These are phyloP conservation scores for Allacma fusca DNA, from an alignment of 2,888 invertebrate genomes.

Conservation along the genomic window DNA sequence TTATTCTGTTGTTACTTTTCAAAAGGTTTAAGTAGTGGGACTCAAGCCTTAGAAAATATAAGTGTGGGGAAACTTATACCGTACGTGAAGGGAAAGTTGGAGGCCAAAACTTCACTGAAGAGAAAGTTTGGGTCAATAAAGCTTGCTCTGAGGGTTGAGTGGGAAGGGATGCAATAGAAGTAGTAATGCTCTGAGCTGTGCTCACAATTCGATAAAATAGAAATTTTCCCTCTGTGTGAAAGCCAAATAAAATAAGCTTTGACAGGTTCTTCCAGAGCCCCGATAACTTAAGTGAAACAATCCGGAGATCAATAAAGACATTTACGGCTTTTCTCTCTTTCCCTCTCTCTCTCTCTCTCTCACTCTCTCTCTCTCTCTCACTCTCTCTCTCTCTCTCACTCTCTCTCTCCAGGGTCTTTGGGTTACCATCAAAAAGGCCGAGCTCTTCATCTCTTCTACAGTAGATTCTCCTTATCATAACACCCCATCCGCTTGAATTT, in stretches of 20 bases:
- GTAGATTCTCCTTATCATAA: neutral
- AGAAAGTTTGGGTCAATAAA: no score
- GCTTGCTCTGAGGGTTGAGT: neutral
- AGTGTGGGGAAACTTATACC: no score
- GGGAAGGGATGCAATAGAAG: neutral
- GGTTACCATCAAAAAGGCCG: neutral
- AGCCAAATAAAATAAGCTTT: slow-evolving; percentile 37
- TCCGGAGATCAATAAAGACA: slow-evolving; percentile 45
- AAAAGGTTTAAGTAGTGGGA: no score
- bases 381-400: neutral
- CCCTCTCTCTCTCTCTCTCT: slow-evolving; percentile 6
- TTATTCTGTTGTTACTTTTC: no score
- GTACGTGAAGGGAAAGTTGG: no score
- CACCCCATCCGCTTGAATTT: no score
- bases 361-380: neutral
- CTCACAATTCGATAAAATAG: neutral
- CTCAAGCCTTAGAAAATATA: no score
- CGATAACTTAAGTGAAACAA: slow-evolving; percentile 39
- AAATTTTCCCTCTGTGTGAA: neutral
- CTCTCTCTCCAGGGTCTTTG: neutral
- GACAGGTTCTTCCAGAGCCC: slow-evolving; percentile 40
- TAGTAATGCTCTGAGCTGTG: neutral
- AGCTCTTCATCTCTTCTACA: neutral
- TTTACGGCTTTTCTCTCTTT: slow-evolving; percentile 35
- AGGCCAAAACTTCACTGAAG: no score